Evolutionary conservation across 2,888 invertebrate species (phyloP), one percentile per base, ranked within the genome.

Genomic region (Lacanobia oleracea): DNA sequence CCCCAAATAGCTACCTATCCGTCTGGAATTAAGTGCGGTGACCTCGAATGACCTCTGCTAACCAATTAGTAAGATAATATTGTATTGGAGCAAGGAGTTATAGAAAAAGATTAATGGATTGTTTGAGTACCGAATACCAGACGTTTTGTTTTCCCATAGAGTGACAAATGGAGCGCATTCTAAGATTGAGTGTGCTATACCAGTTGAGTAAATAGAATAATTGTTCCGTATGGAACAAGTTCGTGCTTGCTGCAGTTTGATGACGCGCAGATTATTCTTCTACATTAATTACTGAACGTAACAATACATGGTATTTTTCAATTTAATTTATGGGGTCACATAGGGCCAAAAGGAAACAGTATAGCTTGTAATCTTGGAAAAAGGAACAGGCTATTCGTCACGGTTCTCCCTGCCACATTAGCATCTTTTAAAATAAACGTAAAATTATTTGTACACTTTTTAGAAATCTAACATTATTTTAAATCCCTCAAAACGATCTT

Each of bases 21-120:
- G 6, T 68, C 65, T 48, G 43, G 23, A 51, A 53, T 37, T 43
- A 56, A 63, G 33, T 53, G 23, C 33, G 27, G 37, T 51, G 67
- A 50, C 53, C 64, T 71, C 37, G 14, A 10, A 43, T 62, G 51
- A 59, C 54, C 18, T 72, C 9, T 60, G 59, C 43, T 59, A 18
- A 63, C 18, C 51, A 59, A 60, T 73, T 63, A 60, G 23, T 27
- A 16, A 51, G 10, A 67, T 73, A 73, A 45, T 54, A 60, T 77
- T 51, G 33, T 12, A 60, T 16, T 18, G 53, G 33, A 60, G 43
- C 51, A 18, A n/a, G 23, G 21, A 45, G 16, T n/a, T 54, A 23
- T 45, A 51, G 18, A 60, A 50, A 50, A 1, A 23, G 4, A 43
- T n/a, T 43, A 67, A 76, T 59, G 27, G 59, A 50, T 59, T 45